phyloP scores from a whole-genome alignment of 2,113 vertebrate species.

The Aythya baeri region DNA sequence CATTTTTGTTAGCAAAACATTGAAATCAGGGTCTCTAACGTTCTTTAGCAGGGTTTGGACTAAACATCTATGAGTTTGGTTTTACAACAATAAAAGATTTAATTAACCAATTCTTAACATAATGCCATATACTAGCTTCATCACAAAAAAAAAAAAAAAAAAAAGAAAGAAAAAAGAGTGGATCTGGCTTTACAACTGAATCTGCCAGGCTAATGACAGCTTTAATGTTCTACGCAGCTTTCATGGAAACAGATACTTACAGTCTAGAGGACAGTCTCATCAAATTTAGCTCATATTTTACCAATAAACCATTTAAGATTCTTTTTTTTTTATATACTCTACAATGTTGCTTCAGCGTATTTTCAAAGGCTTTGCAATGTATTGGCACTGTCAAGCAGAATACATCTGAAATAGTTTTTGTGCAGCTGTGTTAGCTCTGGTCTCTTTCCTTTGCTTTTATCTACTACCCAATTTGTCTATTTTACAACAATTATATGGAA shows the following conservation, averaged over 20 bases:
- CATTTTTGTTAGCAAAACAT: neutral
- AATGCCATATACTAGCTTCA: neutral
- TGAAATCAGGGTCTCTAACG: neutral
- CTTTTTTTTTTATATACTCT: conserved; percentile 4
- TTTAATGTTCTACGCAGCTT: neutral
- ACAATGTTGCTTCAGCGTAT: neutral
- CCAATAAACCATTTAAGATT: neutral
- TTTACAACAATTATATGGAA: neutral
- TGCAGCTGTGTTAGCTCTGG: conserved; percentile 1
- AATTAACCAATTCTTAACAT: neutral
- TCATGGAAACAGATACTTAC: neutral
- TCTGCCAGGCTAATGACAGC: neutral
- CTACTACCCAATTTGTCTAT: neutral
- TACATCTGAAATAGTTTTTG: neutral
- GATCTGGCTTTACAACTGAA: neutral
- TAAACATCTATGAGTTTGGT: neutral
- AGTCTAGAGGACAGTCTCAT: conserved; percentile 31
- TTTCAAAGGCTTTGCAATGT: neutral
- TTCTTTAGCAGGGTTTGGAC: neutral
- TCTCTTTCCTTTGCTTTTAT: neutral
- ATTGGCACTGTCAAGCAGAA: neutral
- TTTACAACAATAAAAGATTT: neutral
- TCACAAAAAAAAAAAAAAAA: neutral
- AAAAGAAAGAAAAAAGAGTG: neutral
- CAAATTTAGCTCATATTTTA: conserved; percentile 46